These are phyloP conservation scores for Polyergus mexicanus DNA, from an alignment of 1,140 invertebrate genomes.

Conservation along the genomic window DNA sequence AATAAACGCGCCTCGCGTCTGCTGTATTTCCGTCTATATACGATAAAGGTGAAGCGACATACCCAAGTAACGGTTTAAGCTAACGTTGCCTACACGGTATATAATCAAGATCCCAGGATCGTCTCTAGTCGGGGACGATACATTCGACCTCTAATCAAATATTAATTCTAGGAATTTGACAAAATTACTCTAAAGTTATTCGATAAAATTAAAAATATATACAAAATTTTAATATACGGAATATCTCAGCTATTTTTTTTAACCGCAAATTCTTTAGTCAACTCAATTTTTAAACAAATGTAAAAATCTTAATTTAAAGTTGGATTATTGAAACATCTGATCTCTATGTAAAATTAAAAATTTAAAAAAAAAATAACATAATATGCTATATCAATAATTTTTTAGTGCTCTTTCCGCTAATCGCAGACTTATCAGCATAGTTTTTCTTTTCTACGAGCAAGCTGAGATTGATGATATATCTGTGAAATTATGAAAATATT, in stretches of 20 bases:
- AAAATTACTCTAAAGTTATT: too few species aligned
- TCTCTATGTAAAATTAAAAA: background rate
- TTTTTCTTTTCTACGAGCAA: background rate
- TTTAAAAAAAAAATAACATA: background rate
- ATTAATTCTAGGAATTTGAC: background rate
- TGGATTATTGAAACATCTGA: background rate
- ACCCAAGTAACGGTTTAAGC: conserved; percentile 67
- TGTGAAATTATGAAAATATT: conserved; percentile 26
- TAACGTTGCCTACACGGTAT: conserved; percentile 55
- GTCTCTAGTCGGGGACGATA: background rate
- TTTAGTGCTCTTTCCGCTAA: background rate
- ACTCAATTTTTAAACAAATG: background rate
- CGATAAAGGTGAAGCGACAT: conserved; percentile 57
- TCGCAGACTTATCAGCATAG: background rate
- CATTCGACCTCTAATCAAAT: background rate
- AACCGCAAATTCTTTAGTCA: background rate
- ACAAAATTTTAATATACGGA: too few species aligned
- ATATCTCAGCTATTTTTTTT: background rate
- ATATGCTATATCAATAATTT: background rate
- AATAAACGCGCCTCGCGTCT: background rate
- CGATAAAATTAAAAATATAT: too few species aligned
- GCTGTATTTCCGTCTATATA: conserved; percentile 59
- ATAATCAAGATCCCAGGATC: conserved; percentile 22
- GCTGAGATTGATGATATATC: background rate
- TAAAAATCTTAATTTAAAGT: background rate